Evolutionary conservation across 2,888 invertebrate genomes (phyloP), one percentile per base, ranked within the genome.

Genomic region (Helleia helle): DNA sequence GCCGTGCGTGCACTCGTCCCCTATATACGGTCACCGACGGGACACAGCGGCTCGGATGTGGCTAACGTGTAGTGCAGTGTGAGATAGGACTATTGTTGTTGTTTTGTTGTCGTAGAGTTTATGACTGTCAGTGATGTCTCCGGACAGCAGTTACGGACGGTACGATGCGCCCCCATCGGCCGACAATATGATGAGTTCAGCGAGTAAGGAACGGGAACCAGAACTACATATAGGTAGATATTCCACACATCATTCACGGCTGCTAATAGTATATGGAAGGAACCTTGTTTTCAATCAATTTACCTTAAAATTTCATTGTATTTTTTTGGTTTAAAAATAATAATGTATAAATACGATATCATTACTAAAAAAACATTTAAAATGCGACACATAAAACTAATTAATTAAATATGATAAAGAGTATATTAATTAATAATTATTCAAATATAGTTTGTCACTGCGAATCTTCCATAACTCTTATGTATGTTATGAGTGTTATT

Each of bases 211-310:
- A 49, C 71, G 90, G 45, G 91, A 91, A 65, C 91, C 91, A 24
- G 90, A 90, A 55, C 84, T 92, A 44, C 90, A 91, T 71, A 89
- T 92, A 89, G 91, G 91, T 91, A 79, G 56, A 61, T 41, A 24
- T 12, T 17, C 29, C 12, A 38, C 11, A 1, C 29, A 26, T 30
- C 29, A 31, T 37, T 27, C 36, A 28, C 29, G 22, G n/a, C n/a
- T n/a, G n/a, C n/a, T n/a, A n/a, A n/a, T n/a, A n/a, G n/a, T n/a
- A n/a, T 38, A 22, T 18, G n/a, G 9, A 38, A 11, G 9, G 26
- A 37, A 36, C 7, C 12, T 12, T 12, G 7, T 24, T 17, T 36
- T 22, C 24, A 36, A 18, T 36, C 36, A 36, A 22, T 22, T 22
- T 22, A 22, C 8, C n/a, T n/a, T n/a, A n/a, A n/a, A n/a, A n/a